Evolutionary conservation across 2,888 invertebrate genomes (phyloP), one percentile per base, ranked within the genome.

Genomic region (Galerucella nymphaeae): DNA sequence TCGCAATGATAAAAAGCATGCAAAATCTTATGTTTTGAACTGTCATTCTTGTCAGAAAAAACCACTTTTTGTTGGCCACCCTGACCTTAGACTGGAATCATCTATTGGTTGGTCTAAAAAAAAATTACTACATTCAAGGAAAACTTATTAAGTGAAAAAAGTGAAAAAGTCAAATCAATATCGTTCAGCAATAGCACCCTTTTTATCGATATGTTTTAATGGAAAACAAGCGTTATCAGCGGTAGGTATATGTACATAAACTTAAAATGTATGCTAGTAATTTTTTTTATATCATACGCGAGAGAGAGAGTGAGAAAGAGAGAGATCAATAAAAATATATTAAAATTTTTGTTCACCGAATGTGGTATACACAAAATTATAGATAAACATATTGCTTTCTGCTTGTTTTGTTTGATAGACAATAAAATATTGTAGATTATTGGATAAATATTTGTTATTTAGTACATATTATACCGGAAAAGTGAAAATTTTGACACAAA

Each of bases 161-260:
- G 18, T 16, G 10, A 8, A 9, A n/a, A 50, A 16, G 9, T 53
- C 10, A 2, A 53, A 53, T 53, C 53, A 16, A 53, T 53, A 53
- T 16, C 53, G n/a, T 53, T 53, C 10, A 53, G 18, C 16, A n/a
- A 53, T 16, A 10, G 18, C 53, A 16, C 16, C 18, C 53, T 9
- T 53, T 53, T 53, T 53, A 53, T 53, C 18, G 53, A 23, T 23
- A 23, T 23, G 53, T 53, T 53, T 53, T 53, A 53, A 18, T 53
- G 16, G 18, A 16, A 53, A 16, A 53, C 18, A 53, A 2, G 16
- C 16, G 53, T 53, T 53, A 53, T 53, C 53, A 53, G 53, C 16
- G 18, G 9, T 16, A 53, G 8, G 16, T 53, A 53, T 16, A 53
- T 16, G 16, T 53, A 53, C 53, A 53, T 16, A 53, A 53, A 53